Evolutionary conservation across 2,888 invertebrate species (phyloP).

Genomic region (Helobdella robusta): DNA sequence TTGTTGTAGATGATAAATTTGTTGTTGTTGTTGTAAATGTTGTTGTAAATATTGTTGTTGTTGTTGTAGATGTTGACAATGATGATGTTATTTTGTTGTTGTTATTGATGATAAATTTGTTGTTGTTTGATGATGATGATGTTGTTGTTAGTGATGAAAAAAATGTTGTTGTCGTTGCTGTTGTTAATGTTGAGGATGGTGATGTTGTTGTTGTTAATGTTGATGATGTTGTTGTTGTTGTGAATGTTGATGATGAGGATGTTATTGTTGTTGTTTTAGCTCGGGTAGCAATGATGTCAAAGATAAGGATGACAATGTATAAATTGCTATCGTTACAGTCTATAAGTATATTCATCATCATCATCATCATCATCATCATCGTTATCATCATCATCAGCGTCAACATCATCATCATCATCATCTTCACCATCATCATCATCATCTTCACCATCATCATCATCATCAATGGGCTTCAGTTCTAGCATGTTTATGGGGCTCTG

Average conservation of each 20-base stretch:
- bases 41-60: neutral
- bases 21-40: neutral
- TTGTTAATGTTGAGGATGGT: neutral
- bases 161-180: neutral
- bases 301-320: neutral
- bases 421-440: conserved; percentile 1
- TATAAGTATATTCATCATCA: neutral
- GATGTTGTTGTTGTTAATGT: neutral
- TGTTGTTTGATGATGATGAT: neutral
- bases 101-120: neutral
- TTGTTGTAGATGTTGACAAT: neutral
- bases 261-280: too few species aligned
- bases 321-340: neutral
- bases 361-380: conserved; percentile 6
- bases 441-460: conserved; percentile 10
- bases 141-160: neutral
- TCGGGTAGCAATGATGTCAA: too few species aligned
- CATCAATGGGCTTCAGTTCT: neutral
- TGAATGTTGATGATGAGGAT: too few species aligned
- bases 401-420: conserved; percentile 4
- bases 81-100: neutral
- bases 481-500: neutral
- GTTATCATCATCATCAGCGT: neutral
- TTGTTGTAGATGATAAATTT: neutral
- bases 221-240: neutral